Percentiles rank a stretch among this genome's conserved stretches.
Conservation (phyloP, 2,888 invertebrate genomes). For the Hoplodrina blanda region DNA sequence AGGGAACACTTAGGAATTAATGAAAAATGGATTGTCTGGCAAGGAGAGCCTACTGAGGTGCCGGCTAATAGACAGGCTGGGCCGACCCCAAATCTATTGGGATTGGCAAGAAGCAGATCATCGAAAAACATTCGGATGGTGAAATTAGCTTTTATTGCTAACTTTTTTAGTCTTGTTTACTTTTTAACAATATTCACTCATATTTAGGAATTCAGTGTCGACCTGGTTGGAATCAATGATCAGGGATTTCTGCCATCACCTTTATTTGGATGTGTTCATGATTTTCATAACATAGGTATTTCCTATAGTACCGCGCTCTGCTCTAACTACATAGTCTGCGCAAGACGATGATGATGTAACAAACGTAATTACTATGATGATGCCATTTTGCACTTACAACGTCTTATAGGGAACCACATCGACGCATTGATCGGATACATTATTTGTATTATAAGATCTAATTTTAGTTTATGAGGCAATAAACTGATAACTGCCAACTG, state of each 20-base stretch:
- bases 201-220: too few species aligned
- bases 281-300: neutral
- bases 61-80: too few species aligned
- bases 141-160: too few species aligned
- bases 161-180: too few species aligned
- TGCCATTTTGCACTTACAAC: neutral
- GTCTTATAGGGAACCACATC: neutral
- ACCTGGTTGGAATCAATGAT: neutral
- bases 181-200: too few species aligned
- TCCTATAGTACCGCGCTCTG: neutral
- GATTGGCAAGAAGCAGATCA: too few species aligned
- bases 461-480: slow-evolving; percentile 2
- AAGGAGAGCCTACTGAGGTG: too few species aligned
- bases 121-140: too few species aligned
- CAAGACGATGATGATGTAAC: slow-evolving; percentile 1
- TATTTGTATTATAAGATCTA: slow-evolving; percentile 3
- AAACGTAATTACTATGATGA: neutral
- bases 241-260: too few species aligned
- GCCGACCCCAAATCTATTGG: too few species aligned
- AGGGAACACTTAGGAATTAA: neutral
- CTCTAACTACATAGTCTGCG: neutral
- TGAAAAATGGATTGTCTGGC: too few species aligned
- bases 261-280: neutral
- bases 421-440: neutral
- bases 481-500: neutral